phyloP scores from a whole-genome alignment of 2,113 vertebrate genomes.

The Callorhinus ursinus region DNA sequence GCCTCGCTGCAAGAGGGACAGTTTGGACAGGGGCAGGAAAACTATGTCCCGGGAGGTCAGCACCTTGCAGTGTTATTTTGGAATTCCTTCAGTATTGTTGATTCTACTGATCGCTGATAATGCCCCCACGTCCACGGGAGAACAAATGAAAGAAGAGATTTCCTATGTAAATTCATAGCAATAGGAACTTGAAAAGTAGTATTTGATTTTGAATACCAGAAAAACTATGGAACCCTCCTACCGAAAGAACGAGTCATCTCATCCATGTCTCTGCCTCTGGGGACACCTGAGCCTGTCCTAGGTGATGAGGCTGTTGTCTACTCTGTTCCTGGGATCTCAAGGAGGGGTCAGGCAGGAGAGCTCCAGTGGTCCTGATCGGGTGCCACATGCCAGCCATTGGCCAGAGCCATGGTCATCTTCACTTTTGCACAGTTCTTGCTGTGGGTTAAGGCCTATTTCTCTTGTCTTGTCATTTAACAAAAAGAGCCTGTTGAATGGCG shows the following conservation, averaged over 20 bases:
- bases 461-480: not conserved
- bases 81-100: conserved; percentile 39
- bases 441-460: not conserved
- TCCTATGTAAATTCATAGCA: not conserved
- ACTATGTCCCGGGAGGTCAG: not conserved
- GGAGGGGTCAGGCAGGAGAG: not conserved
- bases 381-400: not conserved
- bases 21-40: not conserved
- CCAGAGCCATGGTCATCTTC: not conserved
- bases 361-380: not conserved
- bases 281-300: not conserved
- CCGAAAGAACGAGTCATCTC: not conserved
- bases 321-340: not conserved
- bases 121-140: not conserved
- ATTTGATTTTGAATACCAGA: conserved; percentile 11
- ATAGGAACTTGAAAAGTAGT: conserved; percentile 25
- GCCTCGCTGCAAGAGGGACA: not conserved
- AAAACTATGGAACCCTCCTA: not conserved
- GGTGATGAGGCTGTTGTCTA: not conserved
- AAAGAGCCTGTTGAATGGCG: not conserved
- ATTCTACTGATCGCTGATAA: conserved; percentile 43
- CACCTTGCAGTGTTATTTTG: not conserved
- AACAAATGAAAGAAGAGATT: not conserved
- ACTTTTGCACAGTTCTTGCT: not conserved
- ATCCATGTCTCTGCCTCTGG: not conserved